A percentile compares a stretch with the other conserved stretches of the same genome.
Evolutionary conservation across 2,113 vertebrate species (phyloP).

Genomic region (Poeciliopsis prolifica): DNA sequence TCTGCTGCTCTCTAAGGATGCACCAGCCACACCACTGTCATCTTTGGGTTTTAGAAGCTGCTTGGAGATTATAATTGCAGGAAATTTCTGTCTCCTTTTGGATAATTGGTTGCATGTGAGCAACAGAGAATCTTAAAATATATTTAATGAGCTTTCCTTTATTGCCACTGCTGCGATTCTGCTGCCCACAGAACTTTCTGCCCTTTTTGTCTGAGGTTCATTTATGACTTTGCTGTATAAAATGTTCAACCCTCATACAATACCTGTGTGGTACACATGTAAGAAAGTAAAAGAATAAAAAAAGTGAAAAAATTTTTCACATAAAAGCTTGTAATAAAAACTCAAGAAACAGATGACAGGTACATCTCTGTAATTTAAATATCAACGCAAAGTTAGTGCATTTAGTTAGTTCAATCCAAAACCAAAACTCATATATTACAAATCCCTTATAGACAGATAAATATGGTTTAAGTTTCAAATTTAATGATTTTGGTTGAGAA

Average conservation of each 20-base stretch:
- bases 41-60: conserved; percentile 38
- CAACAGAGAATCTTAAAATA: conserved; percentile 42
- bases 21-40: conserved; percentile 34
- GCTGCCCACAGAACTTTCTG: conserved; percentile 5
- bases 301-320: not conserved
- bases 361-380: too few species aligned
- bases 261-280: not conserved
- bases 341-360: not conserved
- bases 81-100: conserved; percentile 40
- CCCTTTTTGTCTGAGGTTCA: conserved; percentile 37
- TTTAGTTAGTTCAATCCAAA: too few species aligned
- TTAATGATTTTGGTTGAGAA: too few species aligned
- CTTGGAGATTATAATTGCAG: conserved; percentile 57
- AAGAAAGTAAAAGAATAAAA: not conserved
- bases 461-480: too few species aligned
- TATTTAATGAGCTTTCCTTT: conserved; percentile 42
- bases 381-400: too few species aligned
- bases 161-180: conserved; percentile 13
- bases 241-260: conserved; percentile 56
- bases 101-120: conserved; percentile 50
- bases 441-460: too few species aligned
- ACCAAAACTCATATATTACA: too few species aligned
- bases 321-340: not conserved
- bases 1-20: conserved; percentile 60
- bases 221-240: conserved; percentile 60